Conservation (phyloP, 2,888 invertebrate species). For the Griposia aprilina region DNA sequence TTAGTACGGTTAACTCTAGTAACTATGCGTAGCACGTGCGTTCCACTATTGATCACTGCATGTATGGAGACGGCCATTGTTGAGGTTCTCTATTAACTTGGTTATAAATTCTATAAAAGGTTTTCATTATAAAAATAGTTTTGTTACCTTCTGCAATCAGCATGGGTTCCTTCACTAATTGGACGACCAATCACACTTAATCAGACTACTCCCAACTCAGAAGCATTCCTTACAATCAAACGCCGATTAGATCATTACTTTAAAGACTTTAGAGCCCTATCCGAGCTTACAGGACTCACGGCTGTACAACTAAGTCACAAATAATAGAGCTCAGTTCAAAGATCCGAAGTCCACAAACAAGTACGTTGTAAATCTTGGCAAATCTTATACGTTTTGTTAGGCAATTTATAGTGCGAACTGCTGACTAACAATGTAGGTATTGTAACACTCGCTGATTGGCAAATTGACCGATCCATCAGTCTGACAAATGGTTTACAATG, state of each 20-base stretch:
- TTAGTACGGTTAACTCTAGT: conserved; percentile 30
- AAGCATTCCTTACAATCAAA: conserved; percentile 47
- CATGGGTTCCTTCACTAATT: background rate
- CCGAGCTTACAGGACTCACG: conserved; percentile 26
- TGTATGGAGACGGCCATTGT: conserved; percentile 17
- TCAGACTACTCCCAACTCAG: conserved; percentile 1
- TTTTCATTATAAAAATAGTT: background rate
- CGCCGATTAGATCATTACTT: conserved; percentile 17
- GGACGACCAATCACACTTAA: background rate
- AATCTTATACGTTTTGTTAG: conserved; percentile 47
- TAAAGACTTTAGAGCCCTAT: conserved; percentile 32
- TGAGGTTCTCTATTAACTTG: background rate
- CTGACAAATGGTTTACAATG: conserved; percentile 57
- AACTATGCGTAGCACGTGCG: conserved; percentile 28
- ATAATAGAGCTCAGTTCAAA: conserved; percentile 44
- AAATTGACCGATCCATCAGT: conserved; percentile 62
- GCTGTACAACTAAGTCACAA: conserved; percentile 44
- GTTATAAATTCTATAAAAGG: background rate
- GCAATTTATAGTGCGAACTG: conserved; percentile 49
- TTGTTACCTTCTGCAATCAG: background rate
- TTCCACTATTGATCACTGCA: conserved; percentile 5
- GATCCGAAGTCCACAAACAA: conserved; percentile 46
- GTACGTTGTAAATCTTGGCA: conserved; percentile 41
- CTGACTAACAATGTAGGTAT: conserved; percentile 39
- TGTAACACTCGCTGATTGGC: conserved; percentile 62